Conservation (phyloP, 2,797 vertebrate species). For the Loris lydekkerianus region DNA sequence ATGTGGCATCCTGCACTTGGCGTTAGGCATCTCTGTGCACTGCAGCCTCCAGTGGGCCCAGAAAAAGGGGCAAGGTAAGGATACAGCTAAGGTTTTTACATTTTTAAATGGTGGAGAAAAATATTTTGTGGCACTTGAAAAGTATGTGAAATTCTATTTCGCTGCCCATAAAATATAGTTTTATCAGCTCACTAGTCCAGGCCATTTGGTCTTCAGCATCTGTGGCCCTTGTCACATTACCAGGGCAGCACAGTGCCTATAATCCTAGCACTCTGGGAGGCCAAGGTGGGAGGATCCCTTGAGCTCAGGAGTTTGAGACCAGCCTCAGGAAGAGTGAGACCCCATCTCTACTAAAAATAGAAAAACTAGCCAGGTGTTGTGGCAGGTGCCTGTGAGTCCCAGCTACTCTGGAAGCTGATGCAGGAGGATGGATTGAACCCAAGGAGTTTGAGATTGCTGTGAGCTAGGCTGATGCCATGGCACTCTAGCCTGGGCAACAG, state of each 20-base stretch:
- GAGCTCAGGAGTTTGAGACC: no score
- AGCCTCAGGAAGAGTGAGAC: no score
- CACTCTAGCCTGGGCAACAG: no score
- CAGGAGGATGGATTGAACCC: no score
- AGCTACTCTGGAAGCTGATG: no score
- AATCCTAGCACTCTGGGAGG: no score
- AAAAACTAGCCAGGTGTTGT: no score
- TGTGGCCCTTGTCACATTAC: rapidly evolving
- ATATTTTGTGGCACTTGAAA: not conserved
- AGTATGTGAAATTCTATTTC: not conserved
- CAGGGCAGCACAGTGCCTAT: not conserved
- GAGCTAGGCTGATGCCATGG: no score
- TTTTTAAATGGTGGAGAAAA: not conserved
- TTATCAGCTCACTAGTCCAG: not conserved
- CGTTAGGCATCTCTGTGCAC: rapidly evolving
- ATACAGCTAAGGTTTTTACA: not conserved
- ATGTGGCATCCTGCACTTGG: rapidly evolving
- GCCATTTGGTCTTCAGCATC: rapidly evolving
- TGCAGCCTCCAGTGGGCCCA: not conserved
- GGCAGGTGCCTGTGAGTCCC: no score
- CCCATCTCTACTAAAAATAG: no score
- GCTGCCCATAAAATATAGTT: not conserved
- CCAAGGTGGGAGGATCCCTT: no score
- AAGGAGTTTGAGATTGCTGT: no score
- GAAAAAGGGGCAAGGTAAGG: not conserved